Base-by-base conservation (phyloP, 2,113 vertebrate species). In the Rutilus rutilus region DNA sequence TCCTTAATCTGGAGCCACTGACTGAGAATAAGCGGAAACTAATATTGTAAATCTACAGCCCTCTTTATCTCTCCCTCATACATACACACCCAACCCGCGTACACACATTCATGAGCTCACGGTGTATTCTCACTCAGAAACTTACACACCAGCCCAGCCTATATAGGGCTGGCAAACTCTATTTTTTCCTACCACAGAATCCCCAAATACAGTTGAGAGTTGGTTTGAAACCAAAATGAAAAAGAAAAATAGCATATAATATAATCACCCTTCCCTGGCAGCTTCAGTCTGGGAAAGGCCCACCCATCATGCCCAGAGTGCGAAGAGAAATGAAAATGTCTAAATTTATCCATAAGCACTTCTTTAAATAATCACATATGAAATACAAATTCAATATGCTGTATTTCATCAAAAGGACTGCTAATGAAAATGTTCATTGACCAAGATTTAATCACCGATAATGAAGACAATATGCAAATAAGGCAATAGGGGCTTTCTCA, bases 21-120 rank as follows among this genome's bases (percentile, higher is more conserved):
- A 3, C 67, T 5, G 77, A 78, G 82, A 85, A 77, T 84, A 67
- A 85, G 47, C 64, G 83, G 83, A 85, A 82, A 85, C 71, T 80
- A 82, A 54, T 54, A 82, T 15, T 79, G 64, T 79, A 74, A 45
- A 85, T 81, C 69, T 62, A 75, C 54, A n/a, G 59, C 33, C 59
- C 25, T 52, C 17, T 69, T 77, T 76, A 67, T 65, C 75, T 64
- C 78, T 64, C 59, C 42, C 17, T 77, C 19, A 62, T 23, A 30
- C 69, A 42, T 65, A 65, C 57, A 45, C 27, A 50, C 59, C 67
- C 54, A 30, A 76, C 30, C 25, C 57, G 57, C 27, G n/a, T 74
- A 47, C 39, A 65, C 30, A 60, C 21, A 62, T 67, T 74, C 54
- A 59, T 23, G 6, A 27, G 33, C 36, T 84, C 76, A 47, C 21